Evolutionary conservation across 2,888 invertebrate species (phyloP).

Genomic region (Clunio marinus): DNA sequence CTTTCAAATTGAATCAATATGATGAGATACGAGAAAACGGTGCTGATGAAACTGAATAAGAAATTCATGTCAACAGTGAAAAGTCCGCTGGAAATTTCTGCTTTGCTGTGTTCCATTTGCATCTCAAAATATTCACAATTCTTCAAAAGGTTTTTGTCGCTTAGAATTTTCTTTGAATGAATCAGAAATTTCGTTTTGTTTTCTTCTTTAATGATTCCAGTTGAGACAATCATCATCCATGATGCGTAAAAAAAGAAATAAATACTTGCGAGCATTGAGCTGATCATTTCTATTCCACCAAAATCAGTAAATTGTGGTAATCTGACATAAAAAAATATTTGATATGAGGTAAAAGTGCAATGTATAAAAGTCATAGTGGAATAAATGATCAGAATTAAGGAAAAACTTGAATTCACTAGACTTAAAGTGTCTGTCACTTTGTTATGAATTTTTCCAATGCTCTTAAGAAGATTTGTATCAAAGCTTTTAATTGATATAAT

Average conservation of each 20-base stretch:
- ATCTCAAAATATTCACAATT: not conserved
- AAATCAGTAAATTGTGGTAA: not conserved
- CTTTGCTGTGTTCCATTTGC: not conserved
- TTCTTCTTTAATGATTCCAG: not conserved
- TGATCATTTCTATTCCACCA: not conserved
- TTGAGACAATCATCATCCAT: not conserved
- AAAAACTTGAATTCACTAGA: not conserved
- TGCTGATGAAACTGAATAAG: not conserved
- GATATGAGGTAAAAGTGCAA: not conserved
- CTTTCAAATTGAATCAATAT: not conserved
- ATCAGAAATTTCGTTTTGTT: not conserved
- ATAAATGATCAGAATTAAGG: not conserved
- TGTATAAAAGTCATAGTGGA: not conserved
- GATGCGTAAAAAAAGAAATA: not conserved
- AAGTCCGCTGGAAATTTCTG: not conserved
- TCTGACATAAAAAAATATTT: not conserved
- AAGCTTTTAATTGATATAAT: not conserved
- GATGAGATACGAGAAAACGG: not conserved
- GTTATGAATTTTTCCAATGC: not conserved
- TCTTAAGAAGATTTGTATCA: not conserved
- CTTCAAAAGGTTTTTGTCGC: not conserved
- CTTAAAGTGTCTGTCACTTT: not conserved
- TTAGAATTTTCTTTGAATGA: not conserved
- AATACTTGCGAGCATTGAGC: not conserved
- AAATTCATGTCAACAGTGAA: not conserved